These are phyloP conservation scores for Nasonia giraulti DNA, from an alignment of 1,140 invertebrate genomes.

Conservation along the genomic window DNA sequence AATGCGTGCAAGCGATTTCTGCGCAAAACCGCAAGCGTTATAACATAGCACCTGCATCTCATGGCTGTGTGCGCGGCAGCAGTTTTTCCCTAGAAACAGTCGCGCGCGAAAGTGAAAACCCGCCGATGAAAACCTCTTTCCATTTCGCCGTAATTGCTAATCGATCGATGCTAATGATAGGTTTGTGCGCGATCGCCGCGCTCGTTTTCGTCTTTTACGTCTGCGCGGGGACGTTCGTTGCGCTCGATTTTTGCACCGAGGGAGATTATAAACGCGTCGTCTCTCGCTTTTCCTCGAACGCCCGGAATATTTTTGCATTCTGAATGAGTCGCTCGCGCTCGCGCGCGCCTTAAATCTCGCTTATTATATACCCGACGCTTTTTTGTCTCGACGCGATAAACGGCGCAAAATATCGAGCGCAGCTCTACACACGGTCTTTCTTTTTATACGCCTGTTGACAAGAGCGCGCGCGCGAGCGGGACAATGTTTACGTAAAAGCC, in stretches of 20 bases:
- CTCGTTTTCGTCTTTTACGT: slow-evolving; percentile 22
- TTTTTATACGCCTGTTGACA: not conserved
- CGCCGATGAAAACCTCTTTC: slow-evolving; percentile 18
- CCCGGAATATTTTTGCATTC: slow-evolving; percentile 30
- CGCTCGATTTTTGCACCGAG: not conserved
- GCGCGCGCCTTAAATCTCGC: not conserved
- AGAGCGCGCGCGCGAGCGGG: not conserved
- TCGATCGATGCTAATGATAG: slow-evolving; percentile 48
- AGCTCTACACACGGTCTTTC: not conserved
- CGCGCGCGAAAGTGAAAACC: slow-evolving; percentile 39
- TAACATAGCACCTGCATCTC: not conserved
- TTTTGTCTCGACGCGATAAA: not conserved
- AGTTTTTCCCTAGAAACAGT: not conserved
- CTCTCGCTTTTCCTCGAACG: slow-evolving; percentile 27
- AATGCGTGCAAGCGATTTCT: not conserved
- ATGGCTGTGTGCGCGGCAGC: too few species aligned
- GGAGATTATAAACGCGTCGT: slow-evolving; percentile 12
- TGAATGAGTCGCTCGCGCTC: not conserved
- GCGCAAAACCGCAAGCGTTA: not conserved
- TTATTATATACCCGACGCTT: not conserved
- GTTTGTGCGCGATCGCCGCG: not conserved
- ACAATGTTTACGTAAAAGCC: not conserved
- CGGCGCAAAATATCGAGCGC: not conserved
- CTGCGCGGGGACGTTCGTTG: not conserved
- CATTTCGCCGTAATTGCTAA: slow-evolving; percentile 43